Evolutionary conservation across 2,113 vertebrate genomes (phyloP), one percentile per base, ranked within the genome.

Genomic region (Oncorhynchus tshawytscha): DNA sequence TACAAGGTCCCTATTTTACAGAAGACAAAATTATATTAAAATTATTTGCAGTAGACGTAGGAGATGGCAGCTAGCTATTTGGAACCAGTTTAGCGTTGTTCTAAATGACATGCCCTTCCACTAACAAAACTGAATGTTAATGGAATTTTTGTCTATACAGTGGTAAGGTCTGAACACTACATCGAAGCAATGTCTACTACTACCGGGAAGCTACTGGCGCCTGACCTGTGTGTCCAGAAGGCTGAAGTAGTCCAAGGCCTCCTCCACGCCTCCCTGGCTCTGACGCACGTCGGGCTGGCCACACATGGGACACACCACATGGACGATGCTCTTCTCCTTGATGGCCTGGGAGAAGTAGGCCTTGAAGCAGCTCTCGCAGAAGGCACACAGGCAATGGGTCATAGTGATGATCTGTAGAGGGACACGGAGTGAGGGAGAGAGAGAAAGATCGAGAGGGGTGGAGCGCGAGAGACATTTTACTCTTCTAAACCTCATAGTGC

Each of bases 181-280:
- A 62, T 22, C 59, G 1, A 5, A 16, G 5, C 48, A 8, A 24
- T 54, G 39, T 57, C 25, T 51, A 24, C 13, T 12, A 6, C 57
- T 3, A 22, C 31, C 7, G 6, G 20, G 62, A 48, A n/a, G n/a
- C 15, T 4, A 6, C 6, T 16, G 31, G 45, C 20, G 6, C 54
- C 72, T 80, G 57, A 94, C 94, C 91, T 94, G 92, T 15, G 92
- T 94, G 81, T 95, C 94, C 70, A 95, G 82, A 49, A 94, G 90
- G 77, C 82, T 94, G 76, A 94, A 95, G 79, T 92, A 95, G 12
- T 95, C 94, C 89, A 91, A 90, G 68, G 77, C 74, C 25, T 89
- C 91, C 75, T 92, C 93, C 70, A 88, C 76, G 65, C 70, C 73
- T 0, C 82, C 79, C 3, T 80, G 75, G 15, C 81, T 83, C 51